phyloP scores from a whole-genome alignment of 2,113 vertebrate genomes.

The Muntiacus reevesi region DNA sequence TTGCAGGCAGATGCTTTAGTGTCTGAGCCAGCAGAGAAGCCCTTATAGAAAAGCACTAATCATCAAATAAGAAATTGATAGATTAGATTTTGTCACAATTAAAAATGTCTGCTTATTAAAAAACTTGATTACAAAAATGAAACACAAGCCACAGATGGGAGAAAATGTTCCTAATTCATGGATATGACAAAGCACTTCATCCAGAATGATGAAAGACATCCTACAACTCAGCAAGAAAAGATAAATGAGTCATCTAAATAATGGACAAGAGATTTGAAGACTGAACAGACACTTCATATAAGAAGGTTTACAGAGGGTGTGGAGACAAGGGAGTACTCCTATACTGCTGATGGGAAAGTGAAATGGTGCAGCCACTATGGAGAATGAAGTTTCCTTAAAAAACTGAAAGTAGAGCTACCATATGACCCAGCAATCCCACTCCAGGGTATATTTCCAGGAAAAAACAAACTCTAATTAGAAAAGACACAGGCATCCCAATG shows the following conservation, averaged over 20 bases:
- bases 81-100: not conserved
- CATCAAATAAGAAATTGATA: not conserved
- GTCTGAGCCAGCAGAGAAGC: not conserved
- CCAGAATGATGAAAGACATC: not conserved
- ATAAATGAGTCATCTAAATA: not conserved
- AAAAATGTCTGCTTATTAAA: not conserved
- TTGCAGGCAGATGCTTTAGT: not conserved
- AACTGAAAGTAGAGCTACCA: not conserved
- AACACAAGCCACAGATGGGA: not conserved
- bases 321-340: not conserved
- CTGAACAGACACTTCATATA: too few species aligned
- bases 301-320: not conserved
- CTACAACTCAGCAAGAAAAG: not conserved
- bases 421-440: not conserved
- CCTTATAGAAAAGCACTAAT: not conserved
- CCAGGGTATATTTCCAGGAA: not conserved
- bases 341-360: accelerated
- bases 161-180: not conserved
- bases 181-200: not conserved
- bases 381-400: not conserved
- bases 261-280: not conserved
- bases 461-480: not conserved
- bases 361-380: not conserved
- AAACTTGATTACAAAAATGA: not conserved
- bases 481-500: not conserved